Conservation (phyloP, 2,888 invertebrate species). For the Zaprionus bogoriensis region DNA sequence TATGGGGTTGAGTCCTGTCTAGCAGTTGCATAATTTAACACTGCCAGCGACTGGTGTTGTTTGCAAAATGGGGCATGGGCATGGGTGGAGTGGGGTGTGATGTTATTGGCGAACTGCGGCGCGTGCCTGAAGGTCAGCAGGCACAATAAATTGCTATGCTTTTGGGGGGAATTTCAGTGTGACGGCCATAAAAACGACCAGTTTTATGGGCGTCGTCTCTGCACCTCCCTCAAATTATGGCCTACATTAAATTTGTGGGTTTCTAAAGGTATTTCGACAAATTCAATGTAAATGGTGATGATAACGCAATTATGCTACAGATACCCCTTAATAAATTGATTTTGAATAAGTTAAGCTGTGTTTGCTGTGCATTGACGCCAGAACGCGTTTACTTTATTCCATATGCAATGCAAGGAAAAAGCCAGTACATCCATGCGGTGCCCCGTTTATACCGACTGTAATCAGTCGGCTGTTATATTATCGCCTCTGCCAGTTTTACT, state of each 20-base stretch:
- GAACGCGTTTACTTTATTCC: not conserved
- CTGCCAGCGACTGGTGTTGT: not conserved
- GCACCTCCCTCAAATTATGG: not conserved
- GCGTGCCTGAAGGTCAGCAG: constrained; percentile 54
- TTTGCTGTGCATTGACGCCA: not conserved
- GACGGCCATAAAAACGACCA: constrained; percentile 28
- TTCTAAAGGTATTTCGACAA: not conserved
- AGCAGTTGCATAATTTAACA: constrained; percentile 62
- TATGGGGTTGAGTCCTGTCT: not conserved
- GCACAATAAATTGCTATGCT: constrained; percentile 45
- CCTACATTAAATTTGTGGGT: constrained; percentile 13
- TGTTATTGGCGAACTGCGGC: constrained; percentile 25
- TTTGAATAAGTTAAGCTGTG: not conserved
- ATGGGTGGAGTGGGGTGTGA: constrained; percentile 13
- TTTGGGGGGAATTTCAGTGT: constrained; percentile 20
- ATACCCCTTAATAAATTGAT: too few relatives aligned
- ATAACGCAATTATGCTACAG: not conserved
- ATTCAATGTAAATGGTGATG: not conserved
- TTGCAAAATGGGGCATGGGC: too few relatives aligned
- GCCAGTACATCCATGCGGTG: not conserved
- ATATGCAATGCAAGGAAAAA: constrained; percentile 7
- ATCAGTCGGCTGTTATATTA: constrained; percentile 8
- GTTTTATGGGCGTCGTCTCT: constrained; percentile 26
- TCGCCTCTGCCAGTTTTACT: constrained; percentile 23
- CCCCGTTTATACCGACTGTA: too few relatives aligned